Base-by-base conservation (phyloP, 1,140 invertebrate species). In the Drosophila kepulauana region DNA sequence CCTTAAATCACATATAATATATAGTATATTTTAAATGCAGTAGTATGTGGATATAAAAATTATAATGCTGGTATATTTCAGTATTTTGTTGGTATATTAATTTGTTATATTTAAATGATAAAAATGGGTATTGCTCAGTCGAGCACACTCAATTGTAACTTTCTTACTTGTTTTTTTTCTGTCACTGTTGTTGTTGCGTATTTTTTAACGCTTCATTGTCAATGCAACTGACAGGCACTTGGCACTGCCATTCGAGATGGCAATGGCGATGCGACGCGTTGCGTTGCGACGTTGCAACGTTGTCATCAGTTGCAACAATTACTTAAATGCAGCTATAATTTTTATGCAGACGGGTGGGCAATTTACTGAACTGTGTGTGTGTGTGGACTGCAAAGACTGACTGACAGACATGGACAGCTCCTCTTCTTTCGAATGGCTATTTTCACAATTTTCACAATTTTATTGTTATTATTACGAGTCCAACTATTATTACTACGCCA, bases 271-370 rank as follows among this genome's bases (percentile, higher is more conserved):
- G 52, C 41, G 13, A 56, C 20, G 46, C 70, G 59, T 5, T 43
- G 57, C 51, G 63, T 15, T 11, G 77, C 64, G 46, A 65, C 74
- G 62, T 52, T 73, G 81, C 65, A 48, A 57, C 80, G 81, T 75
- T 88, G 85, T 88, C 85, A 88, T 81, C 85, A 49, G 78, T 79
- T 85, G 85, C 85, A 89, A 88, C 85, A 88, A 88, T 88, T 88
- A 88, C 85, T 88, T 88, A 88, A 88, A 89, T 76, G 85, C 85
- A 81, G 85, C 85, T 79, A 71, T 79, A 87, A 88, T 87, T 87
- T 87, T 74, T 59, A 80, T 80, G 70, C 78, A 80, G 78, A 79
- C 74, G 43, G 61, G 13, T 63, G 70, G 78, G 64, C 84, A 87
- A 87, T 84, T 89, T 87, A 80, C 77, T 76, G 66, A 54, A 16